phyloP scores from a whole-genome alignment of 2,113 vertebrate genomes.

The Bubalus kerabau region DNA sequence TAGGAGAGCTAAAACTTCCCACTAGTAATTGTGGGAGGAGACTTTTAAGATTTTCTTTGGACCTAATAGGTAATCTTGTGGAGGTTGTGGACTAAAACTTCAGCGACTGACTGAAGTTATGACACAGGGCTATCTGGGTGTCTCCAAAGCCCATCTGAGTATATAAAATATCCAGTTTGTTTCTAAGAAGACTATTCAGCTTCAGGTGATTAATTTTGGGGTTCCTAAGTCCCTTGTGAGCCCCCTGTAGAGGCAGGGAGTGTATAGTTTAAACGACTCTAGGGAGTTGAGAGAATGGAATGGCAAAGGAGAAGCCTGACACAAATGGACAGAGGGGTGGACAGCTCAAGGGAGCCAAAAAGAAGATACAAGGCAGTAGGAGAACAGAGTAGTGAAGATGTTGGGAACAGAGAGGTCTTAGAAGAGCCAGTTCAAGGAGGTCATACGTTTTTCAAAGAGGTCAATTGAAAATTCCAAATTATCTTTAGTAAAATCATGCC shows the following conservation, averaged over 20 bases:
- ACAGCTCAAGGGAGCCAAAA: not conserved
- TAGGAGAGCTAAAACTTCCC: not conserved
- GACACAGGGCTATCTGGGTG: not conserved
- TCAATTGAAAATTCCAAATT: not conserved
- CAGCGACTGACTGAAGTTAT: not conserved
- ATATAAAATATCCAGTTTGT: not conserved
- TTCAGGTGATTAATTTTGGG: not conserved
- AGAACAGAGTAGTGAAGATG: not conserved
- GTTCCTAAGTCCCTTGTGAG: not conserved
- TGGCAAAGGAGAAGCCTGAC: not conserved
- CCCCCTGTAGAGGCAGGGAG: not conserved
- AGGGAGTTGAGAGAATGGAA: not conserved
- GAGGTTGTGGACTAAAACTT: not conserved
- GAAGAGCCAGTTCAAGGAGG: not conserved
- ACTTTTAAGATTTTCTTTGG: not conserved
- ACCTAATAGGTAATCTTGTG: not conserved
- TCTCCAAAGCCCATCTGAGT: not conserved
- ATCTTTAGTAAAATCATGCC: not conserved
- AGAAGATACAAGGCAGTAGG: not conserved
- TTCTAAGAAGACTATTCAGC: not conserved
- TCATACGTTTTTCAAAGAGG: not conserved
- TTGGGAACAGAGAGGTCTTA: not conserved
- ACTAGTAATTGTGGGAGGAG: not conserved
- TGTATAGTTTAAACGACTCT: not conserved
- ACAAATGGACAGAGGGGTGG: not conserved